A percentile compares a stretch with the other conserved stretches of the same genome.
Evolutionary conservation across 2,888 invertebrate species (phyloP).

Genomic region (Aphrophora alni): DNA sequence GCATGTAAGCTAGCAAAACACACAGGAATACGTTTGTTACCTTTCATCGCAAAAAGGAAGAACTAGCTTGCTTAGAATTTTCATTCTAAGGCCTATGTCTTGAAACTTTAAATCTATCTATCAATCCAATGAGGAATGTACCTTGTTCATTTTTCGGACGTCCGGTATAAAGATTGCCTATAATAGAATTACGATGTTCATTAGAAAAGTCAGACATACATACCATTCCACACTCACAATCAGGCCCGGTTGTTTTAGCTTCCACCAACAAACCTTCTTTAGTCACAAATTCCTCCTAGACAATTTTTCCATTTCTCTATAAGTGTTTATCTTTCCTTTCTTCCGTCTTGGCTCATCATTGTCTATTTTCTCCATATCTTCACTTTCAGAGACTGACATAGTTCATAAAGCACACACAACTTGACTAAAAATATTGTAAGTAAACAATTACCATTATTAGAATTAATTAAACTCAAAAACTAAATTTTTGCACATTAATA

Average conservation of each 20-base stretch:
- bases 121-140: constrained; percentile 15
- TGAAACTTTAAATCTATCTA: neutral
- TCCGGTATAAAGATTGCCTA: neutral
- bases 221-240: neutral
- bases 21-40: neutral
- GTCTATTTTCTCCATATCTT: no score
- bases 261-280: neutral
- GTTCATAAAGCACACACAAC: no score
- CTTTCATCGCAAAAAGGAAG: neutral
- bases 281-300: neutral
- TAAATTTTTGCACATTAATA: no score
- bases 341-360: neutral
- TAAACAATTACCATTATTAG: no score
- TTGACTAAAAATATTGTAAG: no score
- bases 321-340: neutral
- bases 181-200: neutral
- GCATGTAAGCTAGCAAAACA: constrained; percentile 7
- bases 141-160: constrained; percentile 7
- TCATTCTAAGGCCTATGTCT: neutral
- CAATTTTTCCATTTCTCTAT: constrained; percentile 2
- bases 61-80: neutral
- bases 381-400: no score
- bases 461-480: no score
- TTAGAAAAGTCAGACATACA: no score
- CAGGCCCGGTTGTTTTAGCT: constrained; percentile 14